Base-by-base conservation (phyloP, 37 sponge, comb jelly and placozoan genomes). In the Bolinopsis microptera region DNA sequence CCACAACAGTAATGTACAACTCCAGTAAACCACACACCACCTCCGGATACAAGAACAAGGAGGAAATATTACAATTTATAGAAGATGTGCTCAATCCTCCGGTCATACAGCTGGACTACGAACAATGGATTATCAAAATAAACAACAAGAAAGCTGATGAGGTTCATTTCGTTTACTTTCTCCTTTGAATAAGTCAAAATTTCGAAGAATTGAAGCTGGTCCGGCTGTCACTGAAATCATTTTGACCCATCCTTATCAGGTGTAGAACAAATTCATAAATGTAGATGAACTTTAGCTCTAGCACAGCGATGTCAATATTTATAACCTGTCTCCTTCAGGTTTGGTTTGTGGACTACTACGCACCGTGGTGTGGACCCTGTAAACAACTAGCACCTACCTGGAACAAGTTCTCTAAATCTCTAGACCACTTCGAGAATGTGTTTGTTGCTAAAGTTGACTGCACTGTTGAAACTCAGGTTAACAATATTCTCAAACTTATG, bases 321-420 rank as follows among this genome's bases (percentile, higher is more conserved):
- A n/a, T n/a, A n/a, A n/a, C n/a, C n/a, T n/a, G n/a, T n/a, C n/a
- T n/a, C n/a, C n/a, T n/a, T n/a, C 35, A 93, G 68, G 80, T 93
- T 30, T 93, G 93, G 93, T 67, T 94, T 39, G 93, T 94, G 26
- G 94, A 94, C 69, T 94, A 69, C 82, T 94, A 94, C 35, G 72
- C 94, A 18, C 94, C 94, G n/a, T 93, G 93, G 93, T 94, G 94
- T 74, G 94, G 94, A 93, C 94, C 76, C 13, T 94, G 94, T 74
- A 38, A 1, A 8, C 76, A 93, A 82, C 35, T 94, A 23, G 32
- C 27, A 16, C 94, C 94, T 0, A 69, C 27, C 32, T 94, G 93
- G 93, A 93, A 94, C 93, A 67, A 70, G 39, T 34, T 94, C 32
- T 77, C 93, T 35, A 94, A 69, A 39, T 41, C 61, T 27, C 36